Percentiles rank a stretch among this genome's conserved stretches.
These are phyloP conservation scores for Pluvialis apricaria DNA, from an alignment of 2,113 vertebrate species.

Conservation along the genomic window DNA sequence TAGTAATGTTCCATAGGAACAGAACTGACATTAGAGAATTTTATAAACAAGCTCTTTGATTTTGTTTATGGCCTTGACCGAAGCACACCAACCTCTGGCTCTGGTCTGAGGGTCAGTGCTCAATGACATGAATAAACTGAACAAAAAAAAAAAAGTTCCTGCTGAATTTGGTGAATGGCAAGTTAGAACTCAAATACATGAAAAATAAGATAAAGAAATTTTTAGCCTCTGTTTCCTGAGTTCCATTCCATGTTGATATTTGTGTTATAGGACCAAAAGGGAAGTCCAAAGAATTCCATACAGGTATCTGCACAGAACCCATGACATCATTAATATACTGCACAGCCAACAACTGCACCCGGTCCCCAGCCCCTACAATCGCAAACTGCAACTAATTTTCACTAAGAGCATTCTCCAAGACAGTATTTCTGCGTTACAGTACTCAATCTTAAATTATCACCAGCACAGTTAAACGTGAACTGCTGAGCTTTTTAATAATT, in stretches of 20 bases:
- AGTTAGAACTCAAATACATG: background rate
- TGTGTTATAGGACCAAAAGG: background rate
- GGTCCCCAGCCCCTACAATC: too few relatives aligned
- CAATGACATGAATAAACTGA: background rate
- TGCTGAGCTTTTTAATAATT: background rate
- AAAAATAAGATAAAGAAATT: background rate
- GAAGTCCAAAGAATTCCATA: background rate
- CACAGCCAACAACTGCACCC: rapidly evolving
- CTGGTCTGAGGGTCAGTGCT: background rate
- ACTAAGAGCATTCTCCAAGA: background rate
- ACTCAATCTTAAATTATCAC: background rate
- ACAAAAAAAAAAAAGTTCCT: background rate
- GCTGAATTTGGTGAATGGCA: background rate
- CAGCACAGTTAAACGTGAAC: background rate
- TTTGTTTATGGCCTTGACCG: too few relatives aligned
- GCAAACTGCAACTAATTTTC: background rate
- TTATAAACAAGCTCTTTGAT: too few relatives aligned
- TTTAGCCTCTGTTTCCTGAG: background rate
- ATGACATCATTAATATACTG: background rate
- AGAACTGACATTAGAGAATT: too few relatives aligned
- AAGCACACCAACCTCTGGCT: background rate
- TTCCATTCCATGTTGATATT: background rate
- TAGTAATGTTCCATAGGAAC: too few relatives aligned
- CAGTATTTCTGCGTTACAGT: background rate
- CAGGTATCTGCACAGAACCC: background rate